Base-by-base conservation (phyloP, 2,888 invertebrate genomes). In the Cyaniris semiargus region DNA sequence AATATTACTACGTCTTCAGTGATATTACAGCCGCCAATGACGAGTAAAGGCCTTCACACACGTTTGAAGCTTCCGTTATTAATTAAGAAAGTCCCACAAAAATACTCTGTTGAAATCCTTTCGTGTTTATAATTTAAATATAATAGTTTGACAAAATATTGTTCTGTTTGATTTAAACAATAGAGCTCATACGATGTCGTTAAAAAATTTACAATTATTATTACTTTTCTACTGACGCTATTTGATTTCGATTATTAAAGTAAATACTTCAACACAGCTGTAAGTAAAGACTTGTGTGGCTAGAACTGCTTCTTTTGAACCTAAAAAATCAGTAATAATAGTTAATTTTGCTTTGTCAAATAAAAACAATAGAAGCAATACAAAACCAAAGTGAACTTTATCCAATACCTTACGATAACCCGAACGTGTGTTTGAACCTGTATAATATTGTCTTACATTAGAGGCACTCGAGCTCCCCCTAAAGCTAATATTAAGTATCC, bases 1-100 rank as follows among this genome's bases (percentile, higher is more conserved):
- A n/a, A n/a, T n/a, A 71, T 53, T 76, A 76, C 70, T 53, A 76
- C 76, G 70, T 76, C 70, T 70, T 70, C 48, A 70, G 70, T 48
- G 70, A 56, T 23, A 60, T 60, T 58, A 66, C 66, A 15, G 18
- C 66, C 66, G 66, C 66, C 66, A 66, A 66, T 66, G 66, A 66
- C 15, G 66, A 66, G 31, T 66, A 66, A 66, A 66, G 27, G 66
- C 27, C 27, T 15, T 15, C 66, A 66, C 6, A 31, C 13, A 66
- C 66, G 18, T 31, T 18, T 1, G 5, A 31, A 23, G 8, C 23
- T 13, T 60, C 2, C 27, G 7, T 27, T 15, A 27, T 66, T n/a
- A 27, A 27, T 27, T 23, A 23, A 13, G 7, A 7, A n/a, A 4
- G 8, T 58, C 2, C 21, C 7, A 58, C 58, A 58, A 8, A 53